Percentiles rank a stretch among this genome's conserved stretches.
phyloP scores from a whole-genome alignment of 2,888 invertebrate species.

The Hirtodrosophila duncani region DNA sequence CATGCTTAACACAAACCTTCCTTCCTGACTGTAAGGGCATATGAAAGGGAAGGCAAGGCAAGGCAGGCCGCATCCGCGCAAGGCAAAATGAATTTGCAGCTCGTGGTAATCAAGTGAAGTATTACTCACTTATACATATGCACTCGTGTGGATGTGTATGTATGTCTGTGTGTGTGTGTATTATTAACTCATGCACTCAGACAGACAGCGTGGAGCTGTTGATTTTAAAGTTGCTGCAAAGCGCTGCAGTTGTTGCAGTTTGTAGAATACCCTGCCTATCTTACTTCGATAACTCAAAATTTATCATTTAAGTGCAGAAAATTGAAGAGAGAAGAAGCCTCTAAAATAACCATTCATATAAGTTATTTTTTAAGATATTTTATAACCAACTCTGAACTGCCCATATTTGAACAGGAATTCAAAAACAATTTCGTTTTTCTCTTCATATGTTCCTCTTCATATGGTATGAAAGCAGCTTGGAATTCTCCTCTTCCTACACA shows the following conservation, averaged over 20 bases:
- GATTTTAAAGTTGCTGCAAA: conserved; percentile 28
- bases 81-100: conserved; percentile 73
- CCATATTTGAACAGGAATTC: too few relatives aligned
- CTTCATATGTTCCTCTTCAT: too few relatives aligned
- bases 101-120: conserved; percentile 66
- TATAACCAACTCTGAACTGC: too few relatives aligned
- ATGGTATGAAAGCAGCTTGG: too few relatives aligned
- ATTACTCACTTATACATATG: conserved; percentile 27
- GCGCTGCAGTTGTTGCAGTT: not conserved
- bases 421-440: too few relatives aligned
- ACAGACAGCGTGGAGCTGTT: conserved; percentile 68
- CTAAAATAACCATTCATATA: too few relatives aligned
- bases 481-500: too few relatives aligned
- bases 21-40: too few relatives aligned
- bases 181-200: conserved; percentile 36
- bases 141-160: conserved; percentile 3
- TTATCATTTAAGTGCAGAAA: not conserved
- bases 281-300: not conserved
- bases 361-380: too few relatives aligned
- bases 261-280: conserved; percentile 35
- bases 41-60: too few relatives aligned
- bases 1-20: too few relatives aligned
- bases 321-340: too few relatives aligned
- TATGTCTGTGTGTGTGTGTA: conserved; percentile 26
- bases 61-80: conserved; percentile 16